Evolutionary conservation across 2,888 invertebrate species (phyloP).

Genomic region (Hypsopygia costalis): DNA sequence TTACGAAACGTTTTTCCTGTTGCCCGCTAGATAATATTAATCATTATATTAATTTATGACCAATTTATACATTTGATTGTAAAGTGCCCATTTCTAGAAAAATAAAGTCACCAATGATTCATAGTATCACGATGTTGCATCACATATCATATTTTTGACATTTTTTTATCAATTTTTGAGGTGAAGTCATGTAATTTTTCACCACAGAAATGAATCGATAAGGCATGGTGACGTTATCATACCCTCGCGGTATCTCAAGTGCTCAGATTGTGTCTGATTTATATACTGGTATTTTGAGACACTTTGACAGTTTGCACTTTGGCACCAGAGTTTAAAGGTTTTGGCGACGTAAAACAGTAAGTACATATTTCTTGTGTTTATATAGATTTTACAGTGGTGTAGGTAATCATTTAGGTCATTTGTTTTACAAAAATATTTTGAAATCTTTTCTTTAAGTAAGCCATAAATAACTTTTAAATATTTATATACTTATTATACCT

Average conservation of each 20-base stretch:
- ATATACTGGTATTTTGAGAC: background rate
- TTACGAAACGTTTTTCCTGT: too few relatives aligned
- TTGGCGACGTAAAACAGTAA: background rate
- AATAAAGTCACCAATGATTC: background rate
- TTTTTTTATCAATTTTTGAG: slow-evolving; percentile 4
- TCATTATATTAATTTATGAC: too few relatives aligned
- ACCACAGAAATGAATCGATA: background rate
- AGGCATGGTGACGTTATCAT: background rate
- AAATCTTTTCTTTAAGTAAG: too few relatives aligned
- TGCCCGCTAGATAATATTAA: too few relatives aligned
- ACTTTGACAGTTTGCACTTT: background rate
- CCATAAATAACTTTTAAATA: too few relatives aligned
- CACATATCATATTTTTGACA: background rate
- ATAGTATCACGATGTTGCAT: background rate
- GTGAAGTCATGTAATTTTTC: background rate
- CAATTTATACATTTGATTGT: too few relatives aligned
- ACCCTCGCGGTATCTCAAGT: background rate
- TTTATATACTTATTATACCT: too few relatives aligned
- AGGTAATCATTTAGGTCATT: too few relatives aligned
- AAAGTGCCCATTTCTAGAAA: background rate
- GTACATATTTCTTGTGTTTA: too few relatives aligned
- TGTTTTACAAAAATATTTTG: too few relatives aligned
- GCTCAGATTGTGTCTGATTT: background rate
- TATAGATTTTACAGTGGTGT: too few relatives aligned
- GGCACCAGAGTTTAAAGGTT: background rate